These are phyloP conservation scores for Alligator sinensis DNA, from an alignment of 2,113 vertebrate species.

Conservation along the genomic window DNA sequence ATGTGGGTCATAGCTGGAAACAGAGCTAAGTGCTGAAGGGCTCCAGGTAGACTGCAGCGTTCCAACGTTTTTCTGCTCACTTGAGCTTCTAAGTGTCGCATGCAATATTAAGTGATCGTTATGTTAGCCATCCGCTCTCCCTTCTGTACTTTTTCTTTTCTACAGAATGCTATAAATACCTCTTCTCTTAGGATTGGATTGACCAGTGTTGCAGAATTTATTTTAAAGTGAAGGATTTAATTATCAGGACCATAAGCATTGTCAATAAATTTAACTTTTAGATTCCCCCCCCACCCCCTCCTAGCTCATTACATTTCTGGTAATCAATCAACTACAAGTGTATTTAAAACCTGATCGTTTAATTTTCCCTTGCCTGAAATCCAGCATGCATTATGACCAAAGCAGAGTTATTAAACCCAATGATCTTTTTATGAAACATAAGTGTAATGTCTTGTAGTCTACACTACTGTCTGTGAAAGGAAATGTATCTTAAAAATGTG, in stretches of 20 bases:
- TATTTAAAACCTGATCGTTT: conserved; percentile 21
- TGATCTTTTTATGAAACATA: conserved; percentile 63
- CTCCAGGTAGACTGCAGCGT: background rate
- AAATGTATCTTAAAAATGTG: conserved; percentile 73
- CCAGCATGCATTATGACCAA: conserved; percentile 13
- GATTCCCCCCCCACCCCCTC: conserved; percentile 5
- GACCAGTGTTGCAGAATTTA: conserved; percentile 47
- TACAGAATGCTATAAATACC: conserved; percentile 19
- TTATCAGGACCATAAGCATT: conserved; percentile 50
- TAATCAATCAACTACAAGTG: conserved; percentile 51
- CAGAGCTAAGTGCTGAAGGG: background rate
- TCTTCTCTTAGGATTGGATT: background rate
- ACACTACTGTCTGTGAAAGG: conserved; percentile 62
- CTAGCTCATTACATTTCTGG: conserved; percentile 42
- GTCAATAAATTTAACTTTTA: conserved; percentile 49
- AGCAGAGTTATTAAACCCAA: conserved; percentile 68
- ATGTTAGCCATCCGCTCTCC: background rate
- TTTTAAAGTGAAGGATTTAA: conserved; percentile 47
- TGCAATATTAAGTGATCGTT: conserved; percentile 16
- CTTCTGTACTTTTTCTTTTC: conserved; percentile 23
- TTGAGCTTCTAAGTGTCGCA: background rate
- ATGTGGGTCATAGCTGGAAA: conserved; percentile 18
- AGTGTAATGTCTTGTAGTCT: conserved; percentile 69
- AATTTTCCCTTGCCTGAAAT: conserved; percentile 45
- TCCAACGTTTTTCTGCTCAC: background rate